Evolutionary conservation across 37 sponge, comb jelly and placozoan genomes (phyloP).

Genomic region (Haliclona indistincta): DNA sequence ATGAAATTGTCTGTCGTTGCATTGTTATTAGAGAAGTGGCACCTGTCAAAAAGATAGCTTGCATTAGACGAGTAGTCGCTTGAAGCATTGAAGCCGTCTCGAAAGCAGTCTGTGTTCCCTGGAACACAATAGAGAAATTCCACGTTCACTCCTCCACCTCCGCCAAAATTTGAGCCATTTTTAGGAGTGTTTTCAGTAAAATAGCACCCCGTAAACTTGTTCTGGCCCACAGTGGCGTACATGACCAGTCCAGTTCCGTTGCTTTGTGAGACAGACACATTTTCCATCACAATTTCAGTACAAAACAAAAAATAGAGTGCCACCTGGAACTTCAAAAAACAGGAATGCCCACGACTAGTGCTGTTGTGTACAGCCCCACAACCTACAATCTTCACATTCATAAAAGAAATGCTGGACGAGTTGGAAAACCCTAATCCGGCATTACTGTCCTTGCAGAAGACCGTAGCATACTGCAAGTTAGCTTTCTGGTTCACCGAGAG

Average conservation of each 20-base stretch:
- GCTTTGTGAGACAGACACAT: conserved; percentile 11
- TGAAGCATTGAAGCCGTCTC: too few species aligned
- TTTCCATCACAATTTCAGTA: neutral
- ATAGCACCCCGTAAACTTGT: conserved; percentile 4
- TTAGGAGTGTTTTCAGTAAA: conserved; percentile 5
- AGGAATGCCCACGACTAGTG: neutral
- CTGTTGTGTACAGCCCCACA: conserved; percentile 32
- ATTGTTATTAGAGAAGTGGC: conserved; percentile 26
- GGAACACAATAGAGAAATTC: conserved; percentile 29
- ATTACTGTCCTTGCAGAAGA: too few species aligned
- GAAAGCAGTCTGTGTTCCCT: neutral
- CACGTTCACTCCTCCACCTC: conserved; percentile 16
- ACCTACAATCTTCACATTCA: neutral
- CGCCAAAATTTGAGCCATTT: neutral
- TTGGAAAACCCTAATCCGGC: conserved; percentile 16
- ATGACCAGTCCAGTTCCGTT: conserved; percentile 47
- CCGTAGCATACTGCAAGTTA: too few species aligned
- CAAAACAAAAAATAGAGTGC: conserved; percentile 25
- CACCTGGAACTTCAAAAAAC: neutral
- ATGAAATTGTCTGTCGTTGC: conserved; percentile 3
- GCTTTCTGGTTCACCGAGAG: too few species aligned
- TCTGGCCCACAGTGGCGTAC: conserved; percentile 21
- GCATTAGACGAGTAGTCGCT: neutral
- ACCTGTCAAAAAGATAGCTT: conserved; percentile 15
- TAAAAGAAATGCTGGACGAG: neutral